Base-by-base conservation (phyloP, 1,140 invertebrate species). In the Drosophila willistoni region DNA sequence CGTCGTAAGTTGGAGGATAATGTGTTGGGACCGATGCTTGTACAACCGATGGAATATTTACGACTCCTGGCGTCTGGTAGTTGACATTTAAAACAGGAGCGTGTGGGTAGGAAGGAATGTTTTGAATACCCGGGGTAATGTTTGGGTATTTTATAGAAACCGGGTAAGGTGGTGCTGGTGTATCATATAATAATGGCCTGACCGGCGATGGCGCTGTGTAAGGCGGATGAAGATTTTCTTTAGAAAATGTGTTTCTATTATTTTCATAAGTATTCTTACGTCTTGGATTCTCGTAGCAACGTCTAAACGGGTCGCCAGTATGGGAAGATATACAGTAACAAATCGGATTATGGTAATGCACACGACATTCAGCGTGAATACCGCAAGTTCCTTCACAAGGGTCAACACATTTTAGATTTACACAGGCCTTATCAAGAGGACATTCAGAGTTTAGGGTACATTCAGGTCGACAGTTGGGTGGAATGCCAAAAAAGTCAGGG, bases 351-450 rank as follows among this genome's bases (percentile, higher is more conserved):
- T 97, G 96, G 81, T 95, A 95, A 17, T 95, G 93, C 12, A 96
- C 95, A 13, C 93, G 93, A 81, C 96, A 97, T 56, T 94, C 93
- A 3, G 96, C 95, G 81, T 94, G 94, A 19, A 94, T 90, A 25
- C 96, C 96, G 80, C 96, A 97, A 17, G 94, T 94, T 61, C 95
- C 96, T 12, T 94, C 94, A 81, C 96, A 96, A n/a, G 96, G 96
- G 91, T 97, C 95, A 17, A 92, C 91, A 81, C 96, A 97, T 90
- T 95, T 96, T 74, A 94, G 94, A 78, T 94, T 93, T 14, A 96
- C 93, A 76, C 96, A 96, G 44, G 95, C 95, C 76, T 93, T 94
- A 75, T 92, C 92, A 0, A 94, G 94, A 93, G 90, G 9, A 92
- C 97, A 98, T 79, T 97, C 96, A 17, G 95, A 94, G 92, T 95